Base-by-base conservation (phyloP, 2,888 invertebrate genomes). In the Heterodera filipjevi region DNA sequence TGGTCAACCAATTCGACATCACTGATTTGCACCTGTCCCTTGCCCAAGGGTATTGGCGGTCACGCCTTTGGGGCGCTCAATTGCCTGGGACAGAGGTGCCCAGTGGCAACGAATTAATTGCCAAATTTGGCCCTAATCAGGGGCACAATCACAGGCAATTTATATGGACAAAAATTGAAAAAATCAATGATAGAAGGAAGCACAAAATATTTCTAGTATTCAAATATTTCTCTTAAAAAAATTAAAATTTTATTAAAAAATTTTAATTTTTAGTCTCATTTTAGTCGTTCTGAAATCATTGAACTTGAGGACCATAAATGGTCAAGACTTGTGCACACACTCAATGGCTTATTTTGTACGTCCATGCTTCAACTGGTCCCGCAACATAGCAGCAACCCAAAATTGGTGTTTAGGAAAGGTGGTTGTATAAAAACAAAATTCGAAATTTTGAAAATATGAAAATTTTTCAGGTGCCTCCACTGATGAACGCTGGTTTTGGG, bases 321-420 rank as follows among this genome's bases (percentile, higher is more conserved):
- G 98, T 93, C 93, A 86, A 93, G 94, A 85, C 91, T 99, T 49
- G 94, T 94, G 75, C 94, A 95, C 88, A 93, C 95, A 0, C 92
- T 99, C 64, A 95, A 97, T 30, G 99, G 99, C 2, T 92, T 98
- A 10, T 93, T 99, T 80, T 99, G 99, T 91, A 95, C 97, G 19
- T 98, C 98, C 1, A 91, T 99, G 19, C 96, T 97, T 90, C 96
- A 96, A 89, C 94, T 98, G 84, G 94, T 95, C 89, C 92, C 92
- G 76, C 93, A 93, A 3, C 95, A 95, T 86, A 95, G 94, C 77
- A 92, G 95, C 66, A 92, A 92, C 32, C 97, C 98, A 6, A 92
- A 93, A 89, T 93, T 93, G 91, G 92, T 85, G 96, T 91, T 79
- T 94, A 95, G 73, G 30, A 76, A 44, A 32, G 68, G 44, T 8